phyloP scores from a whole-genome alignment of 1,140 invertebrate genomes.

The Drosophila neocordata region DNA sequence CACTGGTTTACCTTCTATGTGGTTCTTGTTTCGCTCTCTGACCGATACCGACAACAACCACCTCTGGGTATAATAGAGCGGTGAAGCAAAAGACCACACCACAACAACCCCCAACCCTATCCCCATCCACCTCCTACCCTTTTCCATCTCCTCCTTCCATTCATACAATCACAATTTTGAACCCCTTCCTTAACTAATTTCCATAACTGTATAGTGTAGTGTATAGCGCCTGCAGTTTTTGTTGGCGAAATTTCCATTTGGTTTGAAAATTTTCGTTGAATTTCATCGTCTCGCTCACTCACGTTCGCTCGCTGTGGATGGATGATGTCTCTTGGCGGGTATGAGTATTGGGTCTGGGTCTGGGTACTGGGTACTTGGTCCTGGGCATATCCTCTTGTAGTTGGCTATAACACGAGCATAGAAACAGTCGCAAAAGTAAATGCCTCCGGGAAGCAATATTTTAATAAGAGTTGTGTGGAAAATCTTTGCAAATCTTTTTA shows the following conservation, averaged over 20 bases:
- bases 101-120: background rate
- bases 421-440: slow-evolving; percentile 59
- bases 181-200: background rate
- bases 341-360: background rate
- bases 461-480: background rate
- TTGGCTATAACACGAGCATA: slow-evolving; percentile 66
- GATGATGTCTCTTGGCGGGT: slow-evolving; percentile 7
- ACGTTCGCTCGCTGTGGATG: background rate
- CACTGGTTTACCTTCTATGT: background rate
- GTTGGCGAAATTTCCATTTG: slow-evolving; percentile 17
- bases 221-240: slow-evolving; percentile 15
- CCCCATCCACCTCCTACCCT: background rate
- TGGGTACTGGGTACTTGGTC: slow-evolving; percentile 28
- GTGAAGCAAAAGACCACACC: too few species aligned
- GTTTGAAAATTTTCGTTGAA: slow-evolving; percentile 17
- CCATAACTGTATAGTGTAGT: background rate
- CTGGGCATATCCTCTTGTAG: slow-evolving; percentile 42
- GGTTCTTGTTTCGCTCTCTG: background rate
- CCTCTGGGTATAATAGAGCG: too few species aligned
- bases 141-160: background rate
- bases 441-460: slow-evolving; percentile 5
- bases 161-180: slow-evolving; percentile 6
- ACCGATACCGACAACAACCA: slow-evolving; percentile 2
- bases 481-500: background rate
- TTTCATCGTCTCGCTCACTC: background rate